Base-by-base conservation (phyloP, 2,888 invertebrate genomes). In the Cyclophora punctaria region DNA sequence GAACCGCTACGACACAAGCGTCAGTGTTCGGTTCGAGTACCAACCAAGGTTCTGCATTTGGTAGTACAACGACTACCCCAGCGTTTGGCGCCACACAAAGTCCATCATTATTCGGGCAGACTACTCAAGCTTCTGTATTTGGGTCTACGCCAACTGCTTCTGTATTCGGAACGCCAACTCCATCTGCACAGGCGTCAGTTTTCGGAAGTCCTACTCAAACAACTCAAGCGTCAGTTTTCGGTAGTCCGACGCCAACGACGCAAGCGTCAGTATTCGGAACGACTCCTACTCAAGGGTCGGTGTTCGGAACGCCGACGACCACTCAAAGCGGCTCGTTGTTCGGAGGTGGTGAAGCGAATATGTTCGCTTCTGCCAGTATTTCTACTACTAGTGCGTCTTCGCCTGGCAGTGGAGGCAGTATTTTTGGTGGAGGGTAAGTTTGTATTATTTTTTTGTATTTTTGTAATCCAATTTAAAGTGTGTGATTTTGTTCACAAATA, bases 331-430 rank as follows among this genome's bases (percentile, higher is more conserved):
- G 75, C 2, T 86, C 86, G 3, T 57, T 83, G 40, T 80, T 83
- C 58, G 78, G 82, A 42, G 72, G 75, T 7, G 70, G 67, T 35
- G 79, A 82, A 58, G 55, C 69, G 2, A 83, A 71, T 62, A 54
- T 89, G 57, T 90, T 89, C 60, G 83, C 85, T 2, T 69, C 83
- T 0, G 84, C 85, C 7, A 86, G 78, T 59, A 89, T 89, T 61
- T 86, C 88, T 0, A 82, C 87, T 0, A 83, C 83, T 0, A 82
- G 66, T 46, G 78, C 83, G 0, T 66, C 80, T 0, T 64, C 79
- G 3, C 75, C 66, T 34, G 60, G 64, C 2, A 75, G 68, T 43
- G 75, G 77, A 4, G 83, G 83, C 45, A 85, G 69, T 60, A 79
- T 85, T 56, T 87, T 88, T 61, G 83, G 83, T 34, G 73, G 75